Evolutionary conservation across 2,113 vertebrate species (phyloP).

Genomic region (Zosterops borbonicus): DNA sequence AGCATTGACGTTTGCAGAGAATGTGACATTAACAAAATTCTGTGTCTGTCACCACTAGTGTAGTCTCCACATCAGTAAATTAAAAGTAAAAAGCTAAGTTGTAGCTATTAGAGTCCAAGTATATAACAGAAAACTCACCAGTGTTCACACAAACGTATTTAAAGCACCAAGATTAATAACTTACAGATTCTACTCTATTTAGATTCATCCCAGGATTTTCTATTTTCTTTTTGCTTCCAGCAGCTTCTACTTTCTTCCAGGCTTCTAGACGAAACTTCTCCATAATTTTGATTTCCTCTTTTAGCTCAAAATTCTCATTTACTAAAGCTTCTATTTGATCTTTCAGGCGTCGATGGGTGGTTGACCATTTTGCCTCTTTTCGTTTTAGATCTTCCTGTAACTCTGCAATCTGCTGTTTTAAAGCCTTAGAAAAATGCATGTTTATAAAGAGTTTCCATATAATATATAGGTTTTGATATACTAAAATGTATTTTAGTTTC

Average conservation of each 20-base stretch:
- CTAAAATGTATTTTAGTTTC: background rate
- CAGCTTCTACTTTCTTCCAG: constrained; percentile 81
- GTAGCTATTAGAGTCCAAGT: background rate
- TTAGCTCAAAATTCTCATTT: constrained; percentile 83
- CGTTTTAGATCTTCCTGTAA: constrained; percentile 89
- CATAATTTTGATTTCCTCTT: constrained; percentile 85
- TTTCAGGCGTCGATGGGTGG: constrained; percentile 80
- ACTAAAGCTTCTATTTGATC: constrained; percentile 86
- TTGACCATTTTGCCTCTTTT: constrained; percentile 89
- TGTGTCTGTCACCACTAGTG: background rate
- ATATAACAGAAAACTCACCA: background rate
- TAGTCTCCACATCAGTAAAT: background rate
- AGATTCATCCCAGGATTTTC: background rate
- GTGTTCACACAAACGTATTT: background rate
- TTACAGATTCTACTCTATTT: constrained; percentile 47
- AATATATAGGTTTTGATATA: background rate
- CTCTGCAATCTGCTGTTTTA: constrained; percentile 87
- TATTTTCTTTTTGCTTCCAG: constrained; percentile 44
- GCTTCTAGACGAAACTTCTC: constrained; percentile 87
- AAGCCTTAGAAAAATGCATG: constrained; percentile 64
- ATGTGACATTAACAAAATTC: background rate
- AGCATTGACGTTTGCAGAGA: background rate
- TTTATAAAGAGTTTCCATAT: background rate
- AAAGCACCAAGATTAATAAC: background rate
- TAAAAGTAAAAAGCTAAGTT: background rate